phyloP scores from a whole-genome alignment of 1,140 invertebrate species.

The Globodera ellingtonae region DNA sequence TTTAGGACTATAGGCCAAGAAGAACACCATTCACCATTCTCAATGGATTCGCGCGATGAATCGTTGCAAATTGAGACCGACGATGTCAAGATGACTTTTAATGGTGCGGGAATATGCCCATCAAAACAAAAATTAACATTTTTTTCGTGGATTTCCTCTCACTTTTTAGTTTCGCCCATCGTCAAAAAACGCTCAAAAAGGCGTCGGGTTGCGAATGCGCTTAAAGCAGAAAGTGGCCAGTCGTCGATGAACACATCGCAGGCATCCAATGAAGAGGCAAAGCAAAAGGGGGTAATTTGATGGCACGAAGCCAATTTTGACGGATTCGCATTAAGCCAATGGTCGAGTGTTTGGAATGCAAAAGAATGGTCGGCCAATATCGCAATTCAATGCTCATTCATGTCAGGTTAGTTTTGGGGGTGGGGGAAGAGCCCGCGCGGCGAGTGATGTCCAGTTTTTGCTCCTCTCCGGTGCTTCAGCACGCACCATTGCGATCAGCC shows the following conservation, averaged over 20 bases:
- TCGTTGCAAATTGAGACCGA: not conserved
- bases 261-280: not conserved
- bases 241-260: not conserved
- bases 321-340: constrained; percentile 35
- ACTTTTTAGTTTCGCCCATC: not conserved
- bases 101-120: not conserved
- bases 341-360: constrained; percentile 32
- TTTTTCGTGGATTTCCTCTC: not conserved
- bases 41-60: not conserved
- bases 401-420: constrained; percentile 4
- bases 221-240: not conserved
- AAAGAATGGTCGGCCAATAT: constrained; percentile 35
- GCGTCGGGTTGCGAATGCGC: no score
- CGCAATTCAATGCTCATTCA: constrained; percentile 37
- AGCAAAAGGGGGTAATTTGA: not conserved
- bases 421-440: no score
- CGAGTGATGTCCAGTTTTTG: no score
- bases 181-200: not conserved
- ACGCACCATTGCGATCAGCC: constrained; percentile 40
- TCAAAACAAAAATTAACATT: not conserved
- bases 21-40: not conserved
- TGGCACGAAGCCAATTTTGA: not conserved
- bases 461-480: not conserved
- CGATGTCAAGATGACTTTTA: not conserved
- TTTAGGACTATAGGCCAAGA: not conserved